phyloP scores from a whole-genome alignment of 2,888 invertebrate genomes.

The Noctua pronuba region DNA sequence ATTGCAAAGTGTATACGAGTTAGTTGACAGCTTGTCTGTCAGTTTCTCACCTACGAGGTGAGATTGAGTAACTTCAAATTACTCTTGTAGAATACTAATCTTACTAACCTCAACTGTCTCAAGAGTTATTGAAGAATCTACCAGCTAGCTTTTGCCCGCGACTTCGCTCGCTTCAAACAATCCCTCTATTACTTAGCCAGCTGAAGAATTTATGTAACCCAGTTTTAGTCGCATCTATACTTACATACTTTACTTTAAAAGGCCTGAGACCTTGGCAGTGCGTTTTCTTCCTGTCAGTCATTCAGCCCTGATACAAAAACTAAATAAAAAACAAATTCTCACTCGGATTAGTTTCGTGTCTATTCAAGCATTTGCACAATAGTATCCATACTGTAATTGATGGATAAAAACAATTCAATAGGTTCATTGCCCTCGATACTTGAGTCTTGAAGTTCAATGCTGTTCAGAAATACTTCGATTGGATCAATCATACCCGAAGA shows the following conservation, averaged over 20 bases:
- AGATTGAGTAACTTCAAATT: constrained; percentile 28
- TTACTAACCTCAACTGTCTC: neutral
- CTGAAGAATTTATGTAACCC: neutral
- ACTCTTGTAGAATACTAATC: constrained; percentile 18
- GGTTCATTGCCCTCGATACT: constrained; percentile 63
- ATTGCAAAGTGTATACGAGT: constrained; percentile 39
- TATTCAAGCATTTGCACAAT: constrained; percentile 46
- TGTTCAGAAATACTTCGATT: constrained; percentile 58
- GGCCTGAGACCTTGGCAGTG: too few relatives aligned
- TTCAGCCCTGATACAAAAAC: neutral
- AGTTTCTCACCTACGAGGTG: constrained; percentile 32
- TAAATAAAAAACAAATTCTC: constrained; percentile 21
- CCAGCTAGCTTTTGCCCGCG: neutral
- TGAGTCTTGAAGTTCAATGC: constrained; percentile 62
- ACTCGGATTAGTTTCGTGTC: constrained; percentile 26
- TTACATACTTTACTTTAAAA: too few relatives aligned
- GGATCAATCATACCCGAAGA: constrained; percentile 62
- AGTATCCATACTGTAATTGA: constrained; percentile 40
- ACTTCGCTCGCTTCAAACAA: neutral
- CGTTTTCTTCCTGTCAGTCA: neutral
- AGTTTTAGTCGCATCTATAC: too few relatives aligned
- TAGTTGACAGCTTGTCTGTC: constrained; percentile 35
- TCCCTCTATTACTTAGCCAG: neutral
- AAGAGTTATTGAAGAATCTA: neutral
- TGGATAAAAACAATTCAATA: constrained; percentile 57